phyloP scores from a whole-genome alignment of 2,797 vertebrate species.

The Lepilemur septentrionalis region DNA sequence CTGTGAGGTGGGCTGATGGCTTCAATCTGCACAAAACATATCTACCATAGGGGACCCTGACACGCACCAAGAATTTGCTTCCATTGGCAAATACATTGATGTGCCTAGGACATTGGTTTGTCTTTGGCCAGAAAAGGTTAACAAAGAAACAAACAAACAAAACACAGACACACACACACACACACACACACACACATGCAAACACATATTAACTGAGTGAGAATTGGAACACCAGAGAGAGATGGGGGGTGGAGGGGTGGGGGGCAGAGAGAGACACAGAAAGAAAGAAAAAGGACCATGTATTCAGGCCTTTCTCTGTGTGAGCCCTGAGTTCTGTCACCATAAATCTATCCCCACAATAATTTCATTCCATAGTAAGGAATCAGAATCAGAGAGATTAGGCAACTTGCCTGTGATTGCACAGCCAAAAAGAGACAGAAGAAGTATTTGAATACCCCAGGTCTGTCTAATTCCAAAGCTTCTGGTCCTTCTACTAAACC shows the following conservation, averaged over 20 bases:
- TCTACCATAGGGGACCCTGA: background rate
- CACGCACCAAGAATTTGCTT: background rate
- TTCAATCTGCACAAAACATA: background rate
- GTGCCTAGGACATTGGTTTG: background rate
- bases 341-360: background rate
- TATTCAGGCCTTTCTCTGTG: background rate
- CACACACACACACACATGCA: background rate
- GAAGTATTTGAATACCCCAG: background rate
- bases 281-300: background rate
- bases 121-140: background rate
- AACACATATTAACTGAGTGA: background rate
- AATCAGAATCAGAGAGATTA: background rate
- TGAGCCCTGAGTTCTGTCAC: background rate
- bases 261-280: too few species aligned
- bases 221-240: background rate
- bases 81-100: background rate
- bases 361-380: background rate
- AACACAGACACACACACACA: background rate
- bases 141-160: background rate
- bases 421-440: background rate
- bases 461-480: background rate
- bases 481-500: background rate
- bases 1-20: background rate
- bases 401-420: background rate
- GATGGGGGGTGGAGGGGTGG: fast-evolving